Evolutionary conservation across 92 coral and sea anemone genomes (phyloP), one percentile per base, ranked within the genome.

Genomic region (Hydrozoanthus gracilis): DNA sequence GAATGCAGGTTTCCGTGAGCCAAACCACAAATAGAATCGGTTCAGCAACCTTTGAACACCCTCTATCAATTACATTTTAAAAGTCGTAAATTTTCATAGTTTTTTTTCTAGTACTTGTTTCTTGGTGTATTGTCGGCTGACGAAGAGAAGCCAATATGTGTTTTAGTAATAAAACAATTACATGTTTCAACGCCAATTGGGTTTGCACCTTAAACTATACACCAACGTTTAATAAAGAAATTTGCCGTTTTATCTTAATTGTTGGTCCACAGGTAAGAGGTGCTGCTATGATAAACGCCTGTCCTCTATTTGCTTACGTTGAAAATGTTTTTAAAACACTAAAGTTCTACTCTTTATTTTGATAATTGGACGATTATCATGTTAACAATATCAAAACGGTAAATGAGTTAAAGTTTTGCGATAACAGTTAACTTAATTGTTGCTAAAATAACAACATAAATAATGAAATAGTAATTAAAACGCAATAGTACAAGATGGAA

Each of bases 381-480:
- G 85, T 65, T 80, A 65, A 51, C 48, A 61, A 45, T 80, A 80
- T 65, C 85, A 27, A 64, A 80, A 65, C 48, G 11, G 62, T 47
- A 51, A 76, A 18, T 54, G 82, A 64, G 48, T 79, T 49, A 62
- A 66, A 65, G 44, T 7, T 65, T 46, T 65, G 73, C 47, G 85
- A 80, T 66, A 80, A 80, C 85, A 46, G 74, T 80, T 64, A 65
- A 80, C 73, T 60, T 9, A 80, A 80, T 80, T 48, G 66, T 65
- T 80, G 85, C 60, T 8, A 80, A 65, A 64, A 80, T 51, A 80
- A 80, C 85, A 80, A 64, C 56, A 2, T 49, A 65, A 65, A 67
- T 73, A 80, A 65, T 80, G 47, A 65, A 80, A 78, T 64, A 47
- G 85, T 80, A 60, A 80, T 80, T 80, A 65, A 66, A 79, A 79